Evolutionary conservation across 2,888 invertebrate genomes (phyloP), one percentile per base, ranked within the genome.

Genomic region (Chloromyia formosa): DNA sequence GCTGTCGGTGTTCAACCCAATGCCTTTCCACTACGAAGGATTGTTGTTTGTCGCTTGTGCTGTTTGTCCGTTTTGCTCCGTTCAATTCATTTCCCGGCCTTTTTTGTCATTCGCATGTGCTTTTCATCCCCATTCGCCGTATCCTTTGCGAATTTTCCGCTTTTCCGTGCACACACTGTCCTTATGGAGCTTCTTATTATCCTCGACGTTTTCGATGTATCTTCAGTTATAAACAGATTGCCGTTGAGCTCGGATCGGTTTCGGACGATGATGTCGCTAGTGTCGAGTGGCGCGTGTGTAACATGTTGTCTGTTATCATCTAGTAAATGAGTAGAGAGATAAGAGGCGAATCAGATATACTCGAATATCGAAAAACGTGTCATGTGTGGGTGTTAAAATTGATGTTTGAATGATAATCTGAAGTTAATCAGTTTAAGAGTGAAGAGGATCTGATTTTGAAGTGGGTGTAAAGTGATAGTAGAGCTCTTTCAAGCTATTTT

Each of bases 221-320:
- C 76, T 81, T 82, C 79, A 83, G 82, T 83, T 79, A 80, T 81
- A 81, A 82, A 80, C 81, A 80, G 81, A 80, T 79, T 80, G 80
- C 80, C 79, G 78, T 77, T 79, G 79, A 80, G 75, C 79, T 73
- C 79, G 80, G 81, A 82, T 79, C 73, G 61, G 71, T 45, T 66
- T 22, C n/a, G 62, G 3, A 14, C 18, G 18, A 62, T 49, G 14
- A 23, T 66, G 49, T 20, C 66, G 66, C 45, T 66, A 22, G 45
- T 49, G 66, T 49, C 22, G 49, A 49, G 3, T 22, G 45, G 16
- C 66, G 49, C 27, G 60, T 60, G 22, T 23, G 27, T 35, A 35
- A 35, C 27, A 35, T 35, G 27, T 35, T 35, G 27, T 35, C 27
- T 35, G 27, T 35, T 35, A 35, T 35, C 27, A 35, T 35, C 27